Evolutionary conservation across 2,113 vertebrate genomes (phyloP), one percentile per base, ranked within the genome.

Genomic region (Pungitius pungitius): DNA sequence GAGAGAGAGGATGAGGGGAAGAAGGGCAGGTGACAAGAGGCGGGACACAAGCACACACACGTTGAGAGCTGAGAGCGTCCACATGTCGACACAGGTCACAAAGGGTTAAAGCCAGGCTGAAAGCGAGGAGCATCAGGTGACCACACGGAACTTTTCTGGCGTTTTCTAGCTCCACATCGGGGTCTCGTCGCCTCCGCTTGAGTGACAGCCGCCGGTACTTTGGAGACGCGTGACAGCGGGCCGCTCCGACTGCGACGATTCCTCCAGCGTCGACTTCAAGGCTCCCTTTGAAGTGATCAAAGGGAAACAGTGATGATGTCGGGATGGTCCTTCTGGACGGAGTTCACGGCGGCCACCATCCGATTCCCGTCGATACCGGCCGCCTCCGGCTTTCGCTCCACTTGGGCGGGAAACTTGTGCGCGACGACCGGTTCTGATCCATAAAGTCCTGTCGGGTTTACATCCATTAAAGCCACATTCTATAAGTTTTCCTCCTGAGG

Each of bases 211-310:
- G 3, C 11, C 14, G 43, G 35, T 39, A 37, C 55, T 74, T 49
- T 73, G 77, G 77, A 75, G 76, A 68, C 52, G 27, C 22, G 54
- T 22, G 69, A 65, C 24, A 1, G 64, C n/a, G 6, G 14, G 61
- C 11, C 66, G 62, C 52, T 64, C 72, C 72, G 8, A 64, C 73
- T 49, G 66, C 65, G 18, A 59, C 18, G 73, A 82, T 39, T 59
- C 65, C 82, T 83, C 66, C 62, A 49, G 69, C 42, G 58, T 69
- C 42, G 0, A 77, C 82, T 78, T 83, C 80, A 78, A 87, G 83
- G 71, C 62, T 65, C 64, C 52, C 83, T 83, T 87, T 80, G 75
- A 83, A 77, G 67, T 24, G 71, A 83, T 91, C 84, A 89, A 90
- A 87, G 84, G 61, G 67, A 85, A 79, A 73, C 42, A 61, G 70